Conservation (phyloP, 2,797 vertebrate species). For the Amphiprion clarkii region DNA sequence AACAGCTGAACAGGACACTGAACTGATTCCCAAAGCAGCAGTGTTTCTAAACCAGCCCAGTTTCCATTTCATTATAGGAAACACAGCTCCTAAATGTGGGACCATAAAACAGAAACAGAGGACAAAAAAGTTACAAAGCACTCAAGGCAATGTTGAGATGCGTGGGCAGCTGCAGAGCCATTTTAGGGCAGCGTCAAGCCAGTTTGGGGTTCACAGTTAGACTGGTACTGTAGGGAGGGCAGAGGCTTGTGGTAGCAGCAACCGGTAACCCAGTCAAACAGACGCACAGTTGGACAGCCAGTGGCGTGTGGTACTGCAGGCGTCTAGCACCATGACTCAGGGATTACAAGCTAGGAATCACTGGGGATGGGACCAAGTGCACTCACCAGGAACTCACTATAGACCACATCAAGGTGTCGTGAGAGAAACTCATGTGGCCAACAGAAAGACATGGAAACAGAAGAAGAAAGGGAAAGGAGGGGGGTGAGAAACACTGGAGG, state of each 20-base stretch:
- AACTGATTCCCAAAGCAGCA: constrained; percentile 57
- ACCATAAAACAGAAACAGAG: constrained; percentile 56
- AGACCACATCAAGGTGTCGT: constrained; percentile 81
- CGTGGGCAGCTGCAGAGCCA: constrained; percentile 54
- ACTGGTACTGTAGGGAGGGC: constrained; percentile 36
- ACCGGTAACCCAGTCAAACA: constrained; percentile 47
- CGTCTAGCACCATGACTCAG: constrained; percentile 79
- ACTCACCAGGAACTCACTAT: constrained; percentile 74
- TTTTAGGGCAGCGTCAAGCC: constrained; percentile 54
- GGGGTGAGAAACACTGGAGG: constrained; percentile 41
- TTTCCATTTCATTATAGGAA: constrained; percentile 58
- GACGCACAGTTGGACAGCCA: constrained; percentile 46
- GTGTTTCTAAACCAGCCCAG: constrained; percentile 26
- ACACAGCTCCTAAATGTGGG: constrained; percentile 50
- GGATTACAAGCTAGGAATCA: constrained; percentile 80
- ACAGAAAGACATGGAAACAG: constrained; percentile 67
- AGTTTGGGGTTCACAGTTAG: constrained; percentile 45
- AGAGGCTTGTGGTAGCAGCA: constrained; percentile 43
- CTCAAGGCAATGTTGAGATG: constrained; percentile 23
- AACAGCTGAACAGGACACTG: constrained; percentile 45
- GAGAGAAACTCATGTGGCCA: constrained; percentile 76
- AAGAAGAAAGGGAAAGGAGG: constrained; percentile 55
- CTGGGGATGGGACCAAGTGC: constrained; percentile 73
- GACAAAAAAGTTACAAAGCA: constrained; percentile 33
- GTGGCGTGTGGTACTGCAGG: constrained; percentile 64